Conservation (phyloP, 2,888 invertebrate genomes). For the Lasioglossum leucozonium region DNA sequence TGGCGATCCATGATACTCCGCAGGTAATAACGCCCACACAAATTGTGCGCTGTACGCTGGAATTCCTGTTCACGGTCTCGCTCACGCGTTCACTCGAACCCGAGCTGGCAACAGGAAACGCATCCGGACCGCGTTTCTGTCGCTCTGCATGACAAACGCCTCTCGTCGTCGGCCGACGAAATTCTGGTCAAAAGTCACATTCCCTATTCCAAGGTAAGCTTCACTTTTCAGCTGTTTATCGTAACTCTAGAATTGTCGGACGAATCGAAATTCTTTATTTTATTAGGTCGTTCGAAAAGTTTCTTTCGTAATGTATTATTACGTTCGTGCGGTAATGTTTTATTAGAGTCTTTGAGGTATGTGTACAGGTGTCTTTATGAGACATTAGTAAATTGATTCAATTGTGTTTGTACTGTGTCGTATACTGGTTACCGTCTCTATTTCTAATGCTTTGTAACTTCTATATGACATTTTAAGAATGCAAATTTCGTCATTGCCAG, state of each 20-base stretch:
- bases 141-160: constrained; percentile 24
- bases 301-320: not conserved
- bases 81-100: constrained; percentile 36
- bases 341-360: too few relatives aligned
- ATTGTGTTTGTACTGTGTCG: too few relatives aligned
- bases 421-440: too few relatives aligned
- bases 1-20: constrained; percentile 21
- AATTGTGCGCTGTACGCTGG: not conserved
- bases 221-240: not conserved
- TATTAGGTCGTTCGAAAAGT: not conserved
- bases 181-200: not conserved
- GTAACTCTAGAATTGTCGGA: not conserved
- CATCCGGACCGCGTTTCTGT: constrained; percentile 58
- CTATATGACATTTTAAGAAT: too few relatives aligned
- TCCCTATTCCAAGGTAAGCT: not conserved
- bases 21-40: constrained; percentile 5
- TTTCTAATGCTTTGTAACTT: too few relatives aligned
- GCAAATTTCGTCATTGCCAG: too few relatives aligned
- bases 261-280: not conserved
- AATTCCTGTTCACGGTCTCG: not conserved
- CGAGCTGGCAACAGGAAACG: constrained; percentile 59
- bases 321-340: too few relatives aligned
- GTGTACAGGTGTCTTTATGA: too few relatives aligned
- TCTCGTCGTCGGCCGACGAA: not conserved
- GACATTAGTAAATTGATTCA: too few relatives aligned